Percentiles rank a stretch among this genome's conserved stretches.
These are phyloP conservation scores for Drosophila melanogaster DNA, from an alignment of 1,140 invertebrate species.

Conservation along the genomic window Release_6_plus_ISO1_MT NT_033777.3:27089501-27090000, in stretches of 20 bases:
- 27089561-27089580: slow-evolving; percentile 1
- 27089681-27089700: neutral
- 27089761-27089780: slow-evolving; percentile 31
- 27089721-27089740: slow-evolving; percentile 52
- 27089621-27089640: too few species aligned
- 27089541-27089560: slow-evolving; percentile 27
- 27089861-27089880: slow-evolving; percentile 55
- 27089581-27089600: neutral
- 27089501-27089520: slow-evolving; percentile 40
- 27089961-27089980: slow-evolving; percentile 75
- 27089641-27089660: too few species aligned
- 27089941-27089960: slow-evolving; percentile 79
- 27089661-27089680: too few species aligned
- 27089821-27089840: slow-evolving; percentile 70
- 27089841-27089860: slow-evolving; percentile 70
- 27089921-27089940: slow-evolving; percentile 84
- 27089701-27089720: slow-evolving; percentile 36
- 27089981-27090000: slow-evolving; percentile 64
- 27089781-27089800: slow-evolving; percentile 45
- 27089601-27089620: too few species aligned
- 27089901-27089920: slow-evolving; percentile 64
- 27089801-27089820: slow-evolving; percentile 79
- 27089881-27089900: slow-evolving; percentile 3
- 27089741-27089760: slow-evolving; percentile 53
- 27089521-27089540: slow-evolving; percentile 48